These are phyloP conservation scores for Tetramorium alpestre DNA, from an alignment of 1,140 invertebrate genomes.

Conservation along the genomic window DNA sequence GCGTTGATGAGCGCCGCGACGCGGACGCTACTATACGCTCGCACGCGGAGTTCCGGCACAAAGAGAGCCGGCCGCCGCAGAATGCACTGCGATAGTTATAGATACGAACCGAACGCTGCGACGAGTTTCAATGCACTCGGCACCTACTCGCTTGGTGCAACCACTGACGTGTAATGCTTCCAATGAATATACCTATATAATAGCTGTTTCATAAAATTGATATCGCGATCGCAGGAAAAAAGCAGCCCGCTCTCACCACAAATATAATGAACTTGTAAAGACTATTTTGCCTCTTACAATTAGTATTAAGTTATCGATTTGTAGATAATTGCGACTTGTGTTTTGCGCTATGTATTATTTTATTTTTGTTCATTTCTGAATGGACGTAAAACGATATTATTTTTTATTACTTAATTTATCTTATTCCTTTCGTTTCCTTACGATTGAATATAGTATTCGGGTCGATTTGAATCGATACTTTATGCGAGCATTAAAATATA, in stretches of 20 bases:
- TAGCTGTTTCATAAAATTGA: neutral
- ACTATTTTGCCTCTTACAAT: neutral
- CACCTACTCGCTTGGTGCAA: neutral
- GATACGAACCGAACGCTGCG: conserved; percentile 10
- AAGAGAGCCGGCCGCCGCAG: conserved; percentile 19
- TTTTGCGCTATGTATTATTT: neutral
- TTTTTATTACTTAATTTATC: no score
- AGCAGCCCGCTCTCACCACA: neutral
- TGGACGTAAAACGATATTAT: neutral
- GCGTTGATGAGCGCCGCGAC: conserved; percentile 7
- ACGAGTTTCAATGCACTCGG: conserved; percentile 26
- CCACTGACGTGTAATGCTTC: conserved; percentile 8
- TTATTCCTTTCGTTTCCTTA: neutral
- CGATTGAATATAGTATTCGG: neutral
- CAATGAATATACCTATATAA: neutral
- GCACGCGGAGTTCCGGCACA: conserved; percentile 39
- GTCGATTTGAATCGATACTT: neutral
- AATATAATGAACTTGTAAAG: neutral
- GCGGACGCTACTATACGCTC: neutral
- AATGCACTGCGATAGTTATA: neutral
- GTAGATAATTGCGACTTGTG: neutral
- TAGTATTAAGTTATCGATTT: neutral
- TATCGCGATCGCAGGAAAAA: neutral
- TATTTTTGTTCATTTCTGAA: neutral
- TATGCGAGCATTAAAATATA: neutral